Base-by-base conservation (phyloP, 1,140 invertebrate species). In the Eulimnadia texana region DNA sequence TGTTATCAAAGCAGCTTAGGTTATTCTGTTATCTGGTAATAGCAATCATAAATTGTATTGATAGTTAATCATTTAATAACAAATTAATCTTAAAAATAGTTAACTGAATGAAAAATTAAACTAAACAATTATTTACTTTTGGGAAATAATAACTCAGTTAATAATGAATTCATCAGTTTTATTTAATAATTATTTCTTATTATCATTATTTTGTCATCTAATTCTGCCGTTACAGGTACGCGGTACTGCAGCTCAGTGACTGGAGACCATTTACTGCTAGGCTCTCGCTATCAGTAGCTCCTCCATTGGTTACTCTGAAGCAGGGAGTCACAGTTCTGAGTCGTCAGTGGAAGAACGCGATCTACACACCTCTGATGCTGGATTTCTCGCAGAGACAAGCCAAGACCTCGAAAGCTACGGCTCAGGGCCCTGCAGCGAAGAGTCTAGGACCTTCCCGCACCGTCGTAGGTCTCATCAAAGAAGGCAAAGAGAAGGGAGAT, bases 311-410 rank as follows among this genome's bases (percentile, higher is more conserved):
- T 59, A 94, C 87, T 0, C 75, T 97, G n/a, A 79, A 91, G 69
- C 72, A 90, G 82, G 90, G 90, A n/a, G 83, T 94, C 20, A 84
- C 93, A 70, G 89, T 92, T 51, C 71, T 97, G 20, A 93, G 90
- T 68, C 80, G 93, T 2, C 92, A 97, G 70, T 98, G 93, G 93
- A 97, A 97, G 73, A 95, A 93, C 72, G 87, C 92, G 2, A 74
- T 98, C 1, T 95, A 96, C 70, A 95, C 93, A 66, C 93, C 93
- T 0, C 76, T 93, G 53, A 74, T 95, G 33, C 78, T 93, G 56
- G 90, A 95, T 67, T 33, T 29, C 33, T 57, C 55, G 0, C 11
- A 27, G 3, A 23, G 87, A 92, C 70, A 90, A 27, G 29, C 27
- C 13, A 57, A 20, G 10, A 27, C 27, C 1, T 27, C 27, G 13